These are phyloP conservation scores for Ochotona princeps DNA, from an alignment of 2,113 vertebrate species.

Conservation along the genomic window DNA sequence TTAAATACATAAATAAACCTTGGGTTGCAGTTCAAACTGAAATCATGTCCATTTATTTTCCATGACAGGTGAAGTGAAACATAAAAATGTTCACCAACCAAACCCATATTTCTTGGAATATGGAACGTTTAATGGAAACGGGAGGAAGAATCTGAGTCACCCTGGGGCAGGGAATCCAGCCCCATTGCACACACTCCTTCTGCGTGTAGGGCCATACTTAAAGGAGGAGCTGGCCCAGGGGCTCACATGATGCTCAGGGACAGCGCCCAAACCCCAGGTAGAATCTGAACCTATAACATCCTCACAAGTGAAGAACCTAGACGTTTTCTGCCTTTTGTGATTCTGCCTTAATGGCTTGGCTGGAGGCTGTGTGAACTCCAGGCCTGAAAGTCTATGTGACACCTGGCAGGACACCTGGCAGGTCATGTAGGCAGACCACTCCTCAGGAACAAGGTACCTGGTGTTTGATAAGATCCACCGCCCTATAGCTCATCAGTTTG, in stretches of 20 bases:
- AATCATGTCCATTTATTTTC: conserved; percentile 57
- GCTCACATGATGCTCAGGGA: not conserved
- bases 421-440: no score
- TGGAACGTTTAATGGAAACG: not conserved
- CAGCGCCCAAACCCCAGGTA: not conserved
- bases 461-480: no score
- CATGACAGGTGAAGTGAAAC: conserved; percentile 39
- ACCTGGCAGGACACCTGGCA: no score
- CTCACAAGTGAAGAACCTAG: no score
- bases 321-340: no score
- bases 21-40: conserved; percentile 1
- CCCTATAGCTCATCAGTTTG: no score
- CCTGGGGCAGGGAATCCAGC: not conserved
- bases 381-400: no score
- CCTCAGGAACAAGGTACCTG: no score
- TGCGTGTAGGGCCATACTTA: not conserved
- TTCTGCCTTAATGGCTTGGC: no score
- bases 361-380: no score
- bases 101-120: not conserved
- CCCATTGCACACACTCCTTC: not conserved
- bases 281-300: not conserved
- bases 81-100: conserved; percentile 48
- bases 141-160: not conserved
- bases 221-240: not conserved
- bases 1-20: conserved; percentile 66